A percentile compares a stretch with the other conserved stretches of the same genome.
Conservation (phyloP, 2,797 vertebrate genomes). For the Chiroxiphia lanceolata region DNA sequence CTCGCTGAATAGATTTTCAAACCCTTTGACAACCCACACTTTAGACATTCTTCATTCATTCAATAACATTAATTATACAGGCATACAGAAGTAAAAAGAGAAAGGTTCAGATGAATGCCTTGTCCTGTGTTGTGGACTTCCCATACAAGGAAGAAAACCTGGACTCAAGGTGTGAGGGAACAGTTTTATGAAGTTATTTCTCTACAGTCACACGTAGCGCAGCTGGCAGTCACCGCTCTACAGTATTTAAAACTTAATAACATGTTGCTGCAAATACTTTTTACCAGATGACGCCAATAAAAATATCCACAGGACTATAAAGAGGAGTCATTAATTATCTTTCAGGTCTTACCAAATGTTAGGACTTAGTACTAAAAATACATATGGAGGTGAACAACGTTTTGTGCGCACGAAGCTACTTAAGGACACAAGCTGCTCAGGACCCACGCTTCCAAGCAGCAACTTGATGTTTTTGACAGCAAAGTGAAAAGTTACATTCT, state of each 20-base stretch:
- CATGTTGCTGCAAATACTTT: constrained; percentile 15
- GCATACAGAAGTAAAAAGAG: neutral
- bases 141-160: neutral
- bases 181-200: neutral
- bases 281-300: neutral
- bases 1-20: neutral
- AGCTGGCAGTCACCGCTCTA: neutral
- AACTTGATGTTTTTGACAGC: neutral
- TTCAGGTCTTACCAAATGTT: neutral
- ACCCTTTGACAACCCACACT: neutral
- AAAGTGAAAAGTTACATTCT: neutral
- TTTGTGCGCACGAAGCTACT: neutral
- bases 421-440: neutral
- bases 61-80: neutral
- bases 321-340: constrained; percentile 5
- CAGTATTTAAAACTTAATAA: constrained; percentile 2
- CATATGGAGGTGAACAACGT: neutral
- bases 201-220: neutral
- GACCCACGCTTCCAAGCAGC: neutral
- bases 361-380: constrained; percentile 11
- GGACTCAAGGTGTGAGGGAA: neutral
- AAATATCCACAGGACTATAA: constrained; percentile 13
- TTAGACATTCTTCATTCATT: neutral
- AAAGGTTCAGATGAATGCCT: fast-evolving
- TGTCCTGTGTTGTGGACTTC: neutral